These are phyloP conservation scores for Norana najaformis DNA, from an alignment of 2,888 invertebrate species.

Conservation along the genomic window DNA sequence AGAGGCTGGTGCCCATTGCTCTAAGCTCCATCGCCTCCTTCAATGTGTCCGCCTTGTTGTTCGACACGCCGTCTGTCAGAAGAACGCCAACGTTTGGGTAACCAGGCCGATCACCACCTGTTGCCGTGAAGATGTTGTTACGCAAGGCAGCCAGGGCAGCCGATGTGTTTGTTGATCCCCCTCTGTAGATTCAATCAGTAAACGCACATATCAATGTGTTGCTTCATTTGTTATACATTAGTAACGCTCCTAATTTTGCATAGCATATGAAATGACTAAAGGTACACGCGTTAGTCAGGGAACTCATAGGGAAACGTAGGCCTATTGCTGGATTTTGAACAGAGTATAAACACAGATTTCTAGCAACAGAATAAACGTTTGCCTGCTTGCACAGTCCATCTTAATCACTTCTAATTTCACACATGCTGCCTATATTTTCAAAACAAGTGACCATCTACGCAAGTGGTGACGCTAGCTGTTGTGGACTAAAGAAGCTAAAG, in stretches of 20 bases:
- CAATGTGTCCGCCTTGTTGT: background rate
- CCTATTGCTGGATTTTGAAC: no score
- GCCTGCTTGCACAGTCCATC: no score
- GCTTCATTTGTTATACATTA: background rate
- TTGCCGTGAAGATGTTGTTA: slow-evolving; percentile 25
- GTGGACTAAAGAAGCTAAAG: no score
- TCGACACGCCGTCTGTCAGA: slow-evolving; percentile 45
- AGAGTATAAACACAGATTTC: no score
- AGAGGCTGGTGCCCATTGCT: slow-evolving; percentile 6
- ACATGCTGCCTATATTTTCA: no score
- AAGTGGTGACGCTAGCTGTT: no score
- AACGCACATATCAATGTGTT: background rate
- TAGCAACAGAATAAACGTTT: no score
- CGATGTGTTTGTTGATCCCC: slow-evolving; percentile 22
- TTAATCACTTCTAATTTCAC: no score
- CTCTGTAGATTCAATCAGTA: background rate
- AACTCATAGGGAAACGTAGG: no score
- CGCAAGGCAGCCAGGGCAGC: background rate
- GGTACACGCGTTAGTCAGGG: no score
- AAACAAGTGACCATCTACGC: no score
- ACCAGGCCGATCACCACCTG: slow-evolving; percentile 34
- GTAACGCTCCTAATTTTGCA: background rate
- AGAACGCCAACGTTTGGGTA: slow-evolving; percentile 31
- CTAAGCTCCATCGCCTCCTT: slow-evolving; percentile 8
- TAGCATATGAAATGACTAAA: no score